A percentile compares a stretch with the other conserved stretches of the same genome.
Conservation (phyloP, 2,113 vertebrate genomes). For the Psilopogon haemacephalus region DNA sequence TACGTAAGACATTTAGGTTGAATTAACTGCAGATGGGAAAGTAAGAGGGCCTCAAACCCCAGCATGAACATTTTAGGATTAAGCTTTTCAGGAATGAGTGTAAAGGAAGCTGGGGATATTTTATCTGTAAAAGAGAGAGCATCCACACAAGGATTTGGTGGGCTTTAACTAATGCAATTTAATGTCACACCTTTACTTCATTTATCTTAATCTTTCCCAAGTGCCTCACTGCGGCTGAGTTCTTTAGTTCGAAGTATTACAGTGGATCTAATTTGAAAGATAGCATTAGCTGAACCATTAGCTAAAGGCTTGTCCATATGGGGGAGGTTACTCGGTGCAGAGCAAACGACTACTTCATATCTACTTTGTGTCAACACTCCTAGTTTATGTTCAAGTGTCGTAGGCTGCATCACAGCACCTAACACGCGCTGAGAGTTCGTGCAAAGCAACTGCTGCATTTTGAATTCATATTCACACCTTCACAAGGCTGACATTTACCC, state of each 20-base stretch:
- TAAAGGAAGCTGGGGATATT: constrained; percentile 15
- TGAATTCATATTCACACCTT: neutral
- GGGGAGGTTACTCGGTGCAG: neutral
- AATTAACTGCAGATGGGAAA: constrained; percentile 23
- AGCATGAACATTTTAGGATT: constrained; percentile 14
- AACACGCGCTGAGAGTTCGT: neutral
- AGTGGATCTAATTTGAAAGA: neutral
- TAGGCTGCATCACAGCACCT: neutral
- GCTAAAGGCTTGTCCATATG: neutral
- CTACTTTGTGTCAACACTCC: neutral
- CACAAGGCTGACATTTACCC: neutral
- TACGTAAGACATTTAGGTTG: constrained; percentile 4
- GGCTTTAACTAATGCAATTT: constrained; percentile 32
- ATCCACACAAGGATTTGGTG: constrained; percentile 30
- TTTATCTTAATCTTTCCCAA: constrained; percentile 41
- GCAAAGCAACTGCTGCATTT: neutral
- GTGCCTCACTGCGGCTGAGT: neutral
- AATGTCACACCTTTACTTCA: constrained; percentile 46
- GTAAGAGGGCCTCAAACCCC: constrained; percentile 17
- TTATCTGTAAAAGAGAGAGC: neutral
- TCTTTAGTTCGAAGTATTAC: neutral
- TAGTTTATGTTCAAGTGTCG: neutral
- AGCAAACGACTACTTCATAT: neutral
- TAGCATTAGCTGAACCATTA: neutral
- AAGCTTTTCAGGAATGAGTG: constrained; percentile 7